Evolutionary conservation across 2,888 invertebrate genomes (phyloP), one percentile per base, ranked within the genome.

Genomic region (Pristionchus entomophagus): DNA sequence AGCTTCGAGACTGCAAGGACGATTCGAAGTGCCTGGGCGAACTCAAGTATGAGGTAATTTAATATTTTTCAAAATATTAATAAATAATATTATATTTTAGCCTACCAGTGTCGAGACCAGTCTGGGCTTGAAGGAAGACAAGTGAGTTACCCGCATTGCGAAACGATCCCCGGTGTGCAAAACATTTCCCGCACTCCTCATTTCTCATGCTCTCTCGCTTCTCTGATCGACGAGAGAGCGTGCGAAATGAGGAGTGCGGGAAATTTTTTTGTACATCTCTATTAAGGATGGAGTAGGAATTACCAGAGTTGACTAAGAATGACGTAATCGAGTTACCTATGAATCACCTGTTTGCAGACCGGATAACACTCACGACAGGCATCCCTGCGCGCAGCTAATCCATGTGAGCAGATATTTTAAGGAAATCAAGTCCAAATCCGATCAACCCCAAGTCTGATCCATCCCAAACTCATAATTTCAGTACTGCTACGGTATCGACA

Each of bases 401-500:
- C 62, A 62, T 62, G 69, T 69, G 32, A 2, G 65, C 4, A 38
- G 3, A 8, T 0, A 8, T 22, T 69, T 56, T 56, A 56, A 22
- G 22, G 56, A 56, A 22, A 45, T 10, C 8, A 45, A 45, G 45
- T 45, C 45, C 45, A 45, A 10, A 10, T 45, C 6, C 45, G 14
- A 6, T 45, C 45, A 45, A 45, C 45, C 45, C 45, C 45, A 14
- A 6, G 8, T 45, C 14, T 45, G 65, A 32, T 29, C 5, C 32
- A 65, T 29, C n/a, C 8, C 6, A 65, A 6, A 5, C 32, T 32
- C 65, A 12, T 78, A 8, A 29, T 49, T 78, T 26, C 78, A 78
- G 49, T 78, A 78, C 78, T 78, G 78, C 78, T 78, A 78, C 26
- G 78, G 78, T 4, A 26, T 78, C 14, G 17, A 78, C 29, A 45